Evolutionary conservation across 2,113 vertebrate genomes (phyloP), one percentile per base, ranked within the genome.

Genomic region (Campylorhamphus procurvoides): DNA sequence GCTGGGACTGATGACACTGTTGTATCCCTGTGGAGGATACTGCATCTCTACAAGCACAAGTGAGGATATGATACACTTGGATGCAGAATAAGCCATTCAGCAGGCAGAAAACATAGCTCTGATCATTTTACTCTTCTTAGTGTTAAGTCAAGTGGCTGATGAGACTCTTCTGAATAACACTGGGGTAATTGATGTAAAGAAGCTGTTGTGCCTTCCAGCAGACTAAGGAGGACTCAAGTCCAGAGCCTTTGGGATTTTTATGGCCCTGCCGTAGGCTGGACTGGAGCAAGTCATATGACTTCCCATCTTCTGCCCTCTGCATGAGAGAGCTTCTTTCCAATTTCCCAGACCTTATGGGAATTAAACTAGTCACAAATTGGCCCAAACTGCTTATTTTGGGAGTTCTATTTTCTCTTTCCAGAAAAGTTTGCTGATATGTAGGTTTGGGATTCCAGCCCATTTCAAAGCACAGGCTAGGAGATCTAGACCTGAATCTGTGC

Each of bases 401-500:
- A 95, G 31, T 77, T 84, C 52, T 83, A 0, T 94, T 79, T 94
- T 93, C 72, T 86, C 47, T 56, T 81, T 96, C 63, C 75, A 90
- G 73, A 96, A 40, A 88, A 20, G 22, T 71, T 77, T 73, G 47
- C n/a, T 93, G 73, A 66, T 94, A 82, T 89, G 84, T 84, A 68
- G 64, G 76, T 84, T 84, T 95, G 79, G 76, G 68, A 91, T 84
- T 90, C 17, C 58, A 94, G 88, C 68, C 82, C 58, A 10, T 89
- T 86, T 74, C 46, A 75, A 67, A 84, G 60, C 66, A 49, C 22
- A 52, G 3, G 87, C 90, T 75, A 90, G 84, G 49, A 95, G 67
- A 47, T 86, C n/a, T 53, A 83, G 87, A 72, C 94, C 78, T 76
- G 75, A 95, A 59, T 82, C 75, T 76, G 50, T 73, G 35, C 75